These are phyloP conservation scores for Bacillus rossius DNA, from an alignment of 1,140 invertebrate genomes.

Conservation along the genomic window DNA sequence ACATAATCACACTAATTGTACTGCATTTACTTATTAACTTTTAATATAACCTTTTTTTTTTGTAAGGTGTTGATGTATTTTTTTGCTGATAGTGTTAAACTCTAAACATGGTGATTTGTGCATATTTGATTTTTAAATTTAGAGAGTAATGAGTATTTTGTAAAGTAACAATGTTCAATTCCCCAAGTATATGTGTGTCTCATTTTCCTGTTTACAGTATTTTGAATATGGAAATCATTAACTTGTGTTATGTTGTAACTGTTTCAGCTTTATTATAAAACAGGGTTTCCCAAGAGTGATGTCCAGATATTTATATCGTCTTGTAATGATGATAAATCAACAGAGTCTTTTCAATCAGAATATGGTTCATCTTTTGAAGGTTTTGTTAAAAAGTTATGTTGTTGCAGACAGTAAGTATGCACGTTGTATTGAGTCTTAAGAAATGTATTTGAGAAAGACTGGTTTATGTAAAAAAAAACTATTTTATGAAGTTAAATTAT, in stretches of 20 bases:
- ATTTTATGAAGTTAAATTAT: too few species aligned
- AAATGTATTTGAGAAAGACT: too few species aligned
- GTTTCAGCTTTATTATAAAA: slow-evolving; percentile 64
- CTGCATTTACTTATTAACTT: background rate
- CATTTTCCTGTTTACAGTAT: background rate
- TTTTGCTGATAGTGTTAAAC: too few species aligned
- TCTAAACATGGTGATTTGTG: too few species aligned
- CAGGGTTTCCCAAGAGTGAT: slow-evolving; percentile 83
- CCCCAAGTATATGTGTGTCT: too few species aligned
- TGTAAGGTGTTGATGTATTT: background rate
- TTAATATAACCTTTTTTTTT: background rate
- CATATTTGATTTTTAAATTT: too few species aligned
- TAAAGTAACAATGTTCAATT: too few species aligned
- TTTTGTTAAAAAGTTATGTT: slow-evolving; percentile 10
- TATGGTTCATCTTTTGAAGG: slow-evolving; percentile 5
- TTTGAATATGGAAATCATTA: slow-evolving; percentile 1
- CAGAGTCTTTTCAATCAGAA: slow-evolving; percentile 52
- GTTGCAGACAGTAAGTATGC: slow-evolving; percentile 23
- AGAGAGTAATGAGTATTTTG: too few species aligned
- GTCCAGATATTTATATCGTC: slow-evolving; percentile 70
- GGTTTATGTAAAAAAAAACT: too few species aligned
- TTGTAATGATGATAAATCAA: slow-evolving; percentile 62
- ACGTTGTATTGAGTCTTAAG: too few species aligned
- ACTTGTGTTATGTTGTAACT: background rate
- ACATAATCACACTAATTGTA: background rate